Evolutionary conservation across 2,797 vertebrate species (phyloP).

Genomic region (Hemitrygon akajei): DNA sequence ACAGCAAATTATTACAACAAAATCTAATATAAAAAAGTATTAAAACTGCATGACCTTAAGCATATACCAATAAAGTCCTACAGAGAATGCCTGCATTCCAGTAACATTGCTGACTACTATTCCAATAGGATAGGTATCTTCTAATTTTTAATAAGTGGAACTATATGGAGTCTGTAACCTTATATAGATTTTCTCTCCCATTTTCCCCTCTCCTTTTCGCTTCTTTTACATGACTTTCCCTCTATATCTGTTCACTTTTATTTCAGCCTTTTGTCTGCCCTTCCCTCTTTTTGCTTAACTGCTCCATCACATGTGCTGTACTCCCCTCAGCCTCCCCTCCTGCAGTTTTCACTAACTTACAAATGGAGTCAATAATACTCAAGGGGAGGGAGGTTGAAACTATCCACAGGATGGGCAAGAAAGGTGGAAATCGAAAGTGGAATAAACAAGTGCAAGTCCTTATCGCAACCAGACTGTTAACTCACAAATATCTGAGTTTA

Average conservation of each 20-base stretch:
- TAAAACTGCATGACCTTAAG: background rate
- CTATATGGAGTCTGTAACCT: background rate
- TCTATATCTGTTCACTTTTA: too few relatives aligned
- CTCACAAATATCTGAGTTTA: background rate
- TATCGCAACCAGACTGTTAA: background rate
- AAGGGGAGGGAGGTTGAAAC: background rate
- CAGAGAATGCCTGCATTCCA: background rate
- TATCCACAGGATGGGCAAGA: background rate
- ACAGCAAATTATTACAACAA: background rate
- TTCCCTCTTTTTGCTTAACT: too few relatives aligned
- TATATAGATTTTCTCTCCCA: background rate
- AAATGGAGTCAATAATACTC: background rate
- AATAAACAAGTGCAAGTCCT: too few relatives aligned
- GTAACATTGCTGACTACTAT: background rate
- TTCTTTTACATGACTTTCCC: too few relatives aligned
- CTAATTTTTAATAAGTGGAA: background rate
- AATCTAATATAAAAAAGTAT: background rate
- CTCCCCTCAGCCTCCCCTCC: too few relatives aligned
- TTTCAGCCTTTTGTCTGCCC: too few relatives aligned
- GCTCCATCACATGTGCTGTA: too few relatives aligned
- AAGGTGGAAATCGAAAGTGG: background rate
- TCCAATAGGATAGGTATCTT: background rate
- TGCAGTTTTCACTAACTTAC: background rate
- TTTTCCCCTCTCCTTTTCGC: too few relatives aligned
- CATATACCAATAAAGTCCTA: background rate